Percentiles rank a stretch among this genome's conserved stretches.
phyloP scores from a whole-genome alignment of 2,113 vertebrate species.

The Chaetorhynchus papuensis region DNA sequence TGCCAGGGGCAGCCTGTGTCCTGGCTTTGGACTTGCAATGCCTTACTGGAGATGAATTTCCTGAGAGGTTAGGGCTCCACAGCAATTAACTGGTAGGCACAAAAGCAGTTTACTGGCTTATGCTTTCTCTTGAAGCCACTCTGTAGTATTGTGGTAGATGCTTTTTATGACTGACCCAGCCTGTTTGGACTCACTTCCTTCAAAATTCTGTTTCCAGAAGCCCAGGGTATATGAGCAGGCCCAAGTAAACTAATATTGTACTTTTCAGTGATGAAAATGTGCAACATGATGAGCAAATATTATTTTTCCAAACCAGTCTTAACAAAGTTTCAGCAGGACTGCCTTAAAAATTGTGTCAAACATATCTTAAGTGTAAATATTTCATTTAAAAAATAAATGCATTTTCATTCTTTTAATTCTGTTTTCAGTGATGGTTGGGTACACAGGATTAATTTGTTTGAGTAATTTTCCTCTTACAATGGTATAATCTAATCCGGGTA shows the following conservation, averaged over 20 bases:
- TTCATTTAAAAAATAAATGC: neutral
- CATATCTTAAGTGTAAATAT: neutral
- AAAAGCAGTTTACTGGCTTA: neutral
- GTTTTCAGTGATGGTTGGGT: neutral
- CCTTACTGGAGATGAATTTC: neutral
- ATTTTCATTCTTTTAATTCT: neutral
- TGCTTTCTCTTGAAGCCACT: neutral
- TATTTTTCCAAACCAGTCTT: neutral
- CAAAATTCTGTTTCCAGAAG: neutral
- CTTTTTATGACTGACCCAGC: fast-evolving
- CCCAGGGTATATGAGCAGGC: neutral
- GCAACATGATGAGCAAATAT: neutral
- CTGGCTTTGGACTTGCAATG: neutral
- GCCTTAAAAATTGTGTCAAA: neutral
- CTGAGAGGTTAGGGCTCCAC: neutral
- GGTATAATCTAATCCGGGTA: slow-evolving; percentile 59
- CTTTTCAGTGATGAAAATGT: neutral
- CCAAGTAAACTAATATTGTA: neutral
- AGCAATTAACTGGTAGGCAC: neutral
- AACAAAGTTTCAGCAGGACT: neutral
- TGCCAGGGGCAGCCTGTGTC: neutral
- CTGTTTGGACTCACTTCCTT: neutral
- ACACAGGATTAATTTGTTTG: neutral
- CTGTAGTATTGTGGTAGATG: neutral
- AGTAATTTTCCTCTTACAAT: slow-evolving; percentile 27